phyloP scores from a whole-genome alignment of 37 sponge, comb jelly and placozoan genomes.

The Tethya wilhelma region DNA sequence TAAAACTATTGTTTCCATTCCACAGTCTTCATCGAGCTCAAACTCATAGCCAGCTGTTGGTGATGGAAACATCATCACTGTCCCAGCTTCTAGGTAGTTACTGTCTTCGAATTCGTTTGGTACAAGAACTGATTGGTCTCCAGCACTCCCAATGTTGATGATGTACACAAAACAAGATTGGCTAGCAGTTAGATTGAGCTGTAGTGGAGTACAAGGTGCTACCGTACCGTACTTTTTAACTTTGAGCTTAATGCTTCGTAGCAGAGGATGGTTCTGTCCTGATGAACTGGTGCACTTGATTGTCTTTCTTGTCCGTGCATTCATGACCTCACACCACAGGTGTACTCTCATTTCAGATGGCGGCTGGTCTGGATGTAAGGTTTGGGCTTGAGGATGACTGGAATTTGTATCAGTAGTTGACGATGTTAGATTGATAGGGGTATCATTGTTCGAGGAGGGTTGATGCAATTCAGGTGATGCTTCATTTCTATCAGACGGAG shows the following conservation, averaged over 20 bases:
- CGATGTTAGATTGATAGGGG: too few relatives aligned
- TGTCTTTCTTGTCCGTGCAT: too few relatives aligned
- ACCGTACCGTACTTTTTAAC: neutral
- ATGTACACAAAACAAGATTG: neutral
- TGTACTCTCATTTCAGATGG: too few relatives aligned
- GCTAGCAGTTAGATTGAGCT: neutral
- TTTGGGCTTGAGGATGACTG: too few relatives aligned
- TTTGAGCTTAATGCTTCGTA: neutral
- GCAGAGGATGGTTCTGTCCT: too few relatives aligned
- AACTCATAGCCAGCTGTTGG: neutral
- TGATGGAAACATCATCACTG: neutral
- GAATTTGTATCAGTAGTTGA: too few relatives aligned
- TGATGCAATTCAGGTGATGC: too few relatives aligned
- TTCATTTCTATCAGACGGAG: too few relatives aligned
- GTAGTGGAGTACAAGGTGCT: slow-evolving; percentile 4
- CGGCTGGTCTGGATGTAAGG: too few relatives aligned
- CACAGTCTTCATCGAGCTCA: neutral
- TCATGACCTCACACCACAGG: too few relatives aligned
- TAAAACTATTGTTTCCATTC: neutral
- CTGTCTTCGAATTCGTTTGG: neutral
- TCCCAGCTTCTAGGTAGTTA: neutral
- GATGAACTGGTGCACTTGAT: too few relatives aligned
- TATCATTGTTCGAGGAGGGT: too few relatives aligned
- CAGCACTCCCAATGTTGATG: slow-evolving; percentile 9
- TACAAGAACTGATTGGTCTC: neutral